Evolutionary conservation across 2,113 vertebrate species (phyloP), one percentile per base, ranked within the genome.

Genomic region (Fukomys damarensis): DNA sequence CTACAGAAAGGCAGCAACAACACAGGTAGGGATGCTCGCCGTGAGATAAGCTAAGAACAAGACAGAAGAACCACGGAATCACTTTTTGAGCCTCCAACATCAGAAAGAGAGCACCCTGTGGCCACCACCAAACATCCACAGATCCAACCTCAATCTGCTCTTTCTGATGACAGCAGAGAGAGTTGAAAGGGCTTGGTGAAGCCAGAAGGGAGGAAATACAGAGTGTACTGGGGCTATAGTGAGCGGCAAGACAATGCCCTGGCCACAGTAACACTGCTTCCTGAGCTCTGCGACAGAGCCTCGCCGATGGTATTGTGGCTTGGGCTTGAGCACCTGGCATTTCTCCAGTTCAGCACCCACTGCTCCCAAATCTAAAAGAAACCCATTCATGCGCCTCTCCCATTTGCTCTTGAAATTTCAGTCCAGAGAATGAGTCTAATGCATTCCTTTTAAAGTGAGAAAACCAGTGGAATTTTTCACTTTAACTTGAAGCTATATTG

Each of bases 1-100:
- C 20, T 12, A 8, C 7, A 32, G 70, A 88, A 38, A 59, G n/a
- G 12, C 19, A 2, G 56, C 19, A 14, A 70, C 0, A 12, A 59
- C 38, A 20, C 0, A 68, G 22, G 26, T 0, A 32, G 63, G 22
- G 52, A 8, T 13, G 22, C 12, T 30, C 35, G 11, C 0, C 2
- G 2, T 0, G 1, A 12, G 26, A 5, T 8, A 59, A 30, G 61
- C n/a, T 61, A 17, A 17, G 38, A 56, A 49, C 22, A 11, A 49
- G 32, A 59, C n/a, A 70, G 28, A 63, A 32, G 28, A 89, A 46
- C 7, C 17, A 32, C 2, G 14, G 1, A 0, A 8, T 6, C 35
- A 28, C 30, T 35, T 35, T 46, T 7, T 2, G 17, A 56, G 72
- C 19, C 14, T 28, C 54, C 28, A n/a, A 3, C 3, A 0, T 70